These are phyloP conservation scores for Thunnus thynnus DNA, from an alignment of 2,113 vertebrate genomes.

Conservation along the genomic window DNA sequence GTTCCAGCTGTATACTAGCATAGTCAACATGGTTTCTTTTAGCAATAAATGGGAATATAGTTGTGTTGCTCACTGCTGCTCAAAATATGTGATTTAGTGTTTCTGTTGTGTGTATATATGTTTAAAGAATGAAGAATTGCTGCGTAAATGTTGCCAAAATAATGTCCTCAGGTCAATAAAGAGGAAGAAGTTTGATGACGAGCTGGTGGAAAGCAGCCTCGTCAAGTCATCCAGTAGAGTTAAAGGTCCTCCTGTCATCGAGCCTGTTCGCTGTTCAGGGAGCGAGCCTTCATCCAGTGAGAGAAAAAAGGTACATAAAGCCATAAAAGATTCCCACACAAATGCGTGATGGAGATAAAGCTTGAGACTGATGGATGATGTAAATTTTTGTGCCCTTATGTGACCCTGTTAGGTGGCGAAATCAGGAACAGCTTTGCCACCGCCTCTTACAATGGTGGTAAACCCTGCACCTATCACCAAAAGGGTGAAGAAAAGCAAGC, in stretches of 20 bases:
- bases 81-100: neutral
- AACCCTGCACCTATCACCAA: slow-evolving; percentile 89
- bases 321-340: neutral
- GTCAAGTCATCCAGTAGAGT: slow-evolving; percentile 94
- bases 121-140: neutral
- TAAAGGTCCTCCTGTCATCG: slow-evolving; percentile 90
- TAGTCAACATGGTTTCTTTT: neutral
- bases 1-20: neutral
- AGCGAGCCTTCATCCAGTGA: slow-evolving; percentile 89
- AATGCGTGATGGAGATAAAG: neutral
- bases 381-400: neutral
- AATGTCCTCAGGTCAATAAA: slow-evolving; percentile 91
- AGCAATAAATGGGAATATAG: too few relatives aligned
- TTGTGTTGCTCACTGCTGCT: neutral
- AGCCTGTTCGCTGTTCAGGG: slow-evolving; percentile 91
- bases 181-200: slow-evolving; percentile 97
- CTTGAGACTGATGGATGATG: neutral
- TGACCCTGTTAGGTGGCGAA: slow-evolving; percentile 87
- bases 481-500: slow-evolving; percentile 96
- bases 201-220: slow-evolving; percentile 96
- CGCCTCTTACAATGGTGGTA: slow-evolving; percentile 87
- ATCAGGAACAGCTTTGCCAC: slow-evolving; percentile 85
- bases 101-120: neutral
- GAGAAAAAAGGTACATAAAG: slow-evolving; percentile 90
- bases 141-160: neutral